These are phyloP conservation scores for Diploscapter pachys DNA, from an alignment of 1,140 invertebrate species.

Conservation along the genomic window DNA sequence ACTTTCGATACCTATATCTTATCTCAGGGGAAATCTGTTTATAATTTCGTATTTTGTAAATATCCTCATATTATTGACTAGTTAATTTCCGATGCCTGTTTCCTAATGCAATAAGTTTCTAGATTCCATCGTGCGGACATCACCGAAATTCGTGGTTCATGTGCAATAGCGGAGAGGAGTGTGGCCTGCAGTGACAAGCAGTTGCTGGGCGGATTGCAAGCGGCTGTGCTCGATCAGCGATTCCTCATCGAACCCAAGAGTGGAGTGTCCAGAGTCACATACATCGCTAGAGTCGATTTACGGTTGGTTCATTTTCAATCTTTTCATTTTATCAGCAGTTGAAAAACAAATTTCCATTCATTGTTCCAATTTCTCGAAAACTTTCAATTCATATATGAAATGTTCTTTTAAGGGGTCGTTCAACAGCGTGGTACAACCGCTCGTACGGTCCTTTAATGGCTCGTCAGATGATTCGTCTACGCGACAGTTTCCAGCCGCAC, in stretches of 20 bases:
- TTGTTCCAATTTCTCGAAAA: neutral
- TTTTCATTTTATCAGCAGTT: neutral
- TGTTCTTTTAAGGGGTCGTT: slow-evolving; percentile 24
- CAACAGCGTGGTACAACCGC: slow-evolving; percentile 24
- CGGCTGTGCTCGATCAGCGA: slow-evolving; percentile 22
- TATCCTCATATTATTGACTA: neutral
- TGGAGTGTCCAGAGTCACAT: slow-evolving; percentile 26
- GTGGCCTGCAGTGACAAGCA: slow-evolving; percentile 28
- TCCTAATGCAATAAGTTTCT: neutral
- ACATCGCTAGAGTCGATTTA: slow-evolving; percentile 29
- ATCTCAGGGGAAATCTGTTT: neutral
- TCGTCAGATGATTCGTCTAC: slow-evolving; percentile 28
- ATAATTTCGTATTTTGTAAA: neutral
- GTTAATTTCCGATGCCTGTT: neutral
- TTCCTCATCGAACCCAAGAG: slow-evolving; percentile 30
- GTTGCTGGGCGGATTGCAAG: slow-evolving; percentile 26
- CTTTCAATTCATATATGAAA: neutral
- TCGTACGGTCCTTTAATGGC: slow-evolving; percentile 20
- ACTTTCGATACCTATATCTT: neutral
- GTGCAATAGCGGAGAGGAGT: slow-evolving; percentile 25
- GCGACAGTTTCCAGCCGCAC: slow-evolving; percentile 17
- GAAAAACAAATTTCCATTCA: neutral
- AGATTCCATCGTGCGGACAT: slow-evolving; percentile 21
- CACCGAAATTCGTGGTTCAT: slow-evolving; percentile 23
- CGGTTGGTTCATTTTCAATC: slow-evolving; percentile 4